Base-by-base conservation (phyloP, 2,113 vertebrate species). In the Catagonus wagneri region DNA sequence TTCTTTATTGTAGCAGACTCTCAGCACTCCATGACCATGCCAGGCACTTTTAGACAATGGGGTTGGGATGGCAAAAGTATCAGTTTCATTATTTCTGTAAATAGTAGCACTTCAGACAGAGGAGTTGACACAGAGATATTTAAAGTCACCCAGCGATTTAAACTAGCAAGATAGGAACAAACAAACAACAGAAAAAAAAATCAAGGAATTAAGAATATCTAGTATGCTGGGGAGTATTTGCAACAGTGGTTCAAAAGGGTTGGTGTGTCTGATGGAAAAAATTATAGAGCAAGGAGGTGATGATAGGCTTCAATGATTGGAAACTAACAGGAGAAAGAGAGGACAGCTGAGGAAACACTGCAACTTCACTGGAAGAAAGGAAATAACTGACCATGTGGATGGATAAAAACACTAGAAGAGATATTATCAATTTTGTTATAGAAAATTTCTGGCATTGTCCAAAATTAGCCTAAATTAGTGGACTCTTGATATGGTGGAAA, bases 31-130 rank as follows among this genome's bases (percentile, higher is more conserved):
- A 56, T 52, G 14, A 66, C 1, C 10, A 78, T 66, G 3, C 1
- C n/a, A 81, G 78, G 20, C 1, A 65, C 12, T 83, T 90, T 4
- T 4, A 72, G 68, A 65, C 3, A 58, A 54, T 1, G 6, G 25
- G 34, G 23, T 7, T 60, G 12, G 6, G 32, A 58, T 29, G 10
- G 2, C 0, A 85, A n/a, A 9, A 79, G 14, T 74, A 71, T 8
- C 11, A 11, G 29, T 85, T 91, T 81, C 3, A 75, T 85, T 91
- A 58, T 61, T 94, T 89, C 94, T 89, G 9, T 25, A 34, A 81
- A 1, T 65, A 9, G 78, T 29, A n/a, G 6, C 3, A 93, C 61
- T 39, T 4, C 20, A 79, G 29, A 44, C 92, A 7, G 50, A 61
- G 12, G 7, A 85, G 17, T 44, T 95, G 2, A 91, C 17, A 36